phyloP scores from a whole-genome alignment of 2,888 invertebrate genomes.

The Drosophila mettleri region DNA sequence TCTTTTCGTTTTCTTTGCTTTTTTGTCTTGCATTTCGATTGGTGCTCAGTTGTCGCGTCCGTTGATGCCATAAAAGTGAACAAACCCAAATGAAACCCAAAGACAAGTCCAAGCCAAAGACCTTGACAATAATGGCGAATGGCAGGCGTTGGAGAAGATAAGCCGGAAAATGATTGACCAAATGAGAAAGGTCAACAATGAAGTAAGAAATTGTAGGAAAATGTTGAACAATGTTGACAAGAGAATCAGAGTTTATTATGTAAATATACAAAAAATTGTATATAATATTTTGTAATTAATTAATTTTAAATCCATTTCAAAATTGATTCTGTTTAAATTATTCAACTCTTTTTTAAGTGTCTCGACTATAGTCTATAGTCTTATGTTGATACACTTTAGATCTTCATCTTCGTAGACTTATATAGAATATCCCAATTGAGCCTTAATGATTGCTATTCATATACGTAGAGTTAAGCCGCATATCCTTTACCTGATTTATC shows the following conservation, averaged over 20 bases:
- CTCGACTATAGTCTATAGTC: too few species aligned
- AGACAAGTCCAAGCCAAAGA: conserved; percentile 43
- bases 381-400: too few species aligned
- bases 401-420: too few species aligned
- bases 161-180: neutral
- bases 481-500: too few species aligned
- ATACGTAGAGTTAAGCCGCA: too few species aligned
- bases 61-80: conserved; percentile 66
- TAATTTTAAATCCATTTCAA: too few species aligned
- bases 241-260: neutral
- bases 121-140: conserved; percentile 50
- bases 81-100: conserved; percentile 27
- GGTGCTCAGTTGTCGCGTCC: conserved; percentile 6
- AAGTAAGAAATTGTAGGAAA: neutral
- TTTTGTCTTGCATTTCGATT: conserved; percentile 33
- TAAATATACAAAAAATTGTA: neutral
- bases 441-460: too few species aligned
- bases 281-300: too few species aligned
- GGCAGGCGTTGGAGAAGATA: conserved; percentile 1
- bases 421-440: too few species aligned
- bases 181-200: conserved; percentile 4
- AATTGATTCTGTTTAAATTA: too few species aligned
- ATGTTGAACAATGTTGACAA: neutral
- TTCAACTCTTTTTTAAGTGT: too few species aligned
- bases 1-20: too few species aligned